Evolutionary conservation across 2,888 invertebrate genomes (phyloP).

Genomic region (Kryphioiulus occultus): DNA sequence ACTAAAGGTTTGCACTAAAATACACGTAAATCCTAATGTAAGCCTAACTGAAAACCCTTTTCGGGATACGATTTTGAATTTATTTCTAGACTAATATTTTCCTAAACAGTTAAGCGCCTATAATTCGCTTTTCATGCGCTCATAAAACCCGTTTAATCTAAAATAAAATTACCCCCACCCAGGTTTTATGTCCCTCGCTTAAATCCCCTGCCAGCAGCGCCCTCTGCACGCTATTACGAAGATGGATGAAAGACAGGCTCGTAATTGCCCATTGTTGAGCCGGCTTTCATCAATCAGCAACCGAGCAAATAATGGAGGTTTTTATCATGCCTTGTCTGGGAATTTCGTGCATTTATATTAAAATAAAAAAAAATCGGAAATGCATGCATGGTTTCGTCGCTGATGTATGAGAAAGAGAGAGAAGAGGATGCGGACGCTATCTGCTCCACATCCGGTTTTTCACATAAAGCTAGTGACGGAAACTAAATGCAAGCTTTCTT

Average conservation of each 20-base stretch:
- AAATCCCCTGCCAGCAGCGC: background rate
- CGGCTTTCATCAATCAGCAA: conserved; percentile 34
- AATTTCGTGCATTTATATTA: conserved; percentile 24
- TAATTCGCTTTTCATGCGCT: background rate
- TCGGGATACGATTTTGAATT: background rate
- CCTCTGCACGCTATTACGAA: background rate
- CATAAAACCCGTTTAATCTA: background rate
- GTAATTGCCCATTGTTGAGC: conserved; percentile 13
- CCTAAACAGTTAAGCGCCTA: background rate
- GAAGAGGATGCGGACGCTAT: background rate
- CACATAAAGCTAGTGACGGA: conserved; percentile 1
- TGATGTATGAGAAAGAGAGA: conserved; percentile 7
- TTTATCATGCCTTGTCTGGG: conserved; percentile 24
- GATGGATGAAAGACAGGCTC: conserved; percentile 16
- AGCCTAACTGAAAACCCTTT: too few species aligned
- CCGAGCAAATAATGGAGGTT: background rate
- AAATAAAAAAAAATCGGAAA: background rate
- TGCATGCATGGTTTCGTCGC: conserved; percentile 1
- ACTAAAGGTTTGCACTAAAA: too few species aligned
- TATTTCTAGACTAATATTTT: background rate
- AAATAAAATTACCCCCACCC: background rate
- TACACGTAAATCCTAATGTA: too few species aligned
- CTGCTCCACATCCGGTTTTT: background rate
- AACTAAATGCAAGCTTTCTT: background rate
- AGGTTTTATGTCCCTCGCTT: background rate